A percentile compares a stretch with the other conserved stretches of the same genome.
phyloP scores from a whole-genome alignment of 2,888 invertebrate species.

The Phorcus lineatus region DNA sequence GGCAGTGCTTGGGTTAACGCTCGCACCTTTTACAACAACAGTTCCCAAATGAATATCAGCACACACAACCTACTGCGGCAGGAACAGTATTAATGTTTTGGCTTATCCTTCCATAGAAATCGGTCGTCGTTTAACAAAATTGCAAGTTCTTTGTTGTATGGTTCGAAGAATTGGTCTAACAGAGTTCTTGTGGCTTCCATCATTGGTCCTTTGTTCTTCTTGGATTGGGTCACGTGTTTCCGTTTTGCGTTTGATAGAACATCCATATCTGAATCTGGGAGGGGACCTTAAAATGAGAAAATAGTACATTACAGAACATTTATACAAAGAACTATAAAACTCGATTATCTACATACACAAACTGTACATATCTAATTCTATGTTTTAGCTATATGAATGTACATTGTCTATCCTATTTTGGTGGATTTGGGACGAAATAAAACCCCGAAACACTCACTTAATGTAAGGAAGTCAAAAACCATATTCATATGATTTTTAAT shows the following conservation, averaged over 20 bases:
- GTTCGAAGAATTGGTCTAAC: neutral
- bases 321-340: too few species aligned
- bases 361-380: too few species aligned
- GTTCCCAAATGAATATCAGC: too few species aligned
- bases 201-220: neutral
- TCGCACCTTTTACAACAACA: too few species aligned
- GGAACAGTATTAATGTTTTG: neutral
- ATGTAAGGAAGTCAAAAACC: neutral
- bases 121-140: neutral
- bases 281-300: neutral
- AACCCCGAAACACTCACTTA: neutral
- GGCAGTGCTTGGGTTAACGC: too few species aligned
- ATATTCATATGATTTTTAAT: neutral
- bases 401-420: too few species aligned
- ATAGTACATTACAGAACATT: neutral
- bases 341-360: too few species aligned
- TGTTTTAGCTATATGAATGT: too few species aligned
- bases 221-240: conserved; percentile 6
- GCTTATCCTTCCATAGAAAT: neutral
- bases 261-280: neutral
- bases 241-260: neutral
- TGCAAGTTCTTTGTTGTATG: neutral
- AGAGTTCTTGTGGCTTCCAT: neutral
- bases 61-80: too few species aligned
- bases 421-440: too few species aligned